Evolutionary conservation across 2,113 vertebrate species (phyloP), one percentile per base, ranked within the genome.

Genomic region (Ranitomeya variabilis): DNA sequence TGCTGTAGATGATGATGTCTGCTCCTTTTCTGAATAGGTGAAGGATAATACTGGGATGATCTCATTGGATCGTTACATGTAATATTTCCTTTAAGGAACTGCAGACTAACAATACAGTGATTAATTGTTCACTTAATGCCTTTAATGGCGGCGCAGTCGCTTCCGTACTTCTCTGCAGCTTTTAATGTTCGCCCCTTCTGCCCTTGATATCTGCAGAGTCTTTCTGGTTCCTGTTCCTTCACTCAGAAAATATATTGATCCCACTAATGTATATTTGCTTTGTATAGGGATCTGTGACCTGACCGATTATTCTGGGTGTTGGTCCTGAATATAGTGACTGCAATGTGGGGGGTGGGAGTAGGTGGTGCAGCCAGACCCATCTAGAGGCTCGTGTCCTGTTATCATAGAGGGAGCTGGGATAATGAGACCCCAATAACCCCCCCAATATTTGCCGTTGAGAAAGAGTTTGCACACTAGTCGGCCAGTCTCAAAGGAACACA

Each of bases 191-290:
- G 21, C 64, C 7, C 31, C 16, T 51, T 76, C 73, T 64, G 85
- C 37, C 55, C 73, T 77, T 64, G 60, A 62, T 60, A 12, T 76
- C 73, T 54, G 51, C 66, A 14, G 66, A 9, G 19, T 31, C 54
- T 79, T 23, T 31, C 45, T n/a, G 45, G 14, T 80, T 87, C 76
- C 60, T 66, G 71, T 15, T 55, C 52, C 16, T 19, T 7, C 16
- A 23, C 37, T 31, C 31, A 26, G 37, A 77, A 77, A 21, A 21
- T 64, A 0, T 83, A 76, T 88, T 19, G 86, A 87, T 87, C 78
- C 7, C 23, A 45, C 11, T 76, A 76, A 83, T 83, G 80, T 52
- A n/a, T 16, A 21, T 69, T 60, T 62, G 14, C 57, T 45, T 21
- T 45, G 37, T 45, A 45, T 45, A 45, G 37, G 37, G 5, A 45